Conservation (phyloP, 2,888 invertebrate species). For the Netelia melanura region DNA sequence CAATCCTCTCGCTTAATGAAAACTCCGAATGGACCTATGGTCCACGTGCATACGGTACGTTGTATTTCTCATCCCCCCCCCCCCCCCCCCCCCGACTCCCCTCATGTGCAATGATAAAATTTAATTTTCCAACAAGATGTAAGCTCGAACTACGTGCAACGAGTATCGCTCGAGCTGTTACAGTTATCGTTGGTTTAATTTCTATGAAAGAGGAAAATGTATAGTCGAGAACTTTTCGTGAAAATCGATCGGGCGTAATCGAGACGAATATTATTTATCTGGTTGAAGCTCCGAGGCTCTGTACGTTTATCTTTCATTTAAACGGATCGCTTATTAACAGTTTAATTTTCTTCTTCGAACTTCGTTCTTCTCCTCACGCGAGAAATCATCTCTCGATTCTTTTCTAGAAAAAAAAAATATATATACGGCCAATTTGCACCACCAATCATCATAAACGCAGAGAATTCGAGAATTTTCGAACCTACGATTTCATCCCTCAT, state of each 20-base stretch:
- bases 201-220: constrained; percentile 37
- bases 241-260: constrained; percentile 6
- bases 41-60: constrained; percentile 64
- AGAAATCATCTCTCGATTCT: neutral
- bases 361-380: neutral
- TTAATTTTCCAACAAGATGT: constrained; percentile 67
- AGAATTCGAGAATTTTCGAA: constrained; percentile 1
- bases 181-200: constrained; percentile 62
- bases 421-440: neutral
- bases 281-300: neutral
- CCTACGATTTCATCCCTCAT: constrained; percentile 18
- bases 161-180: constrained; percentile 41
- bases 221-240: constrained; percentile 16
- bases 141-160: constrained; percentile 63
- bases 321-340: neutral
- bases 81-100: constrained; percentile 16
- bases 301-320: constrained; percentile 29
- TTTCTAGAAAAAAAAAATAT: neutral
- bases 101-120: constrained; percentile 54
- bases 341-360: neutral
- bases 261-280: too few relatives aligned
- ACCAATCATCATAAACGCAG: neutral
- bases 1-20: constrained; percentile 67
- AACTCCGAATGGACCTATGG: constrained; percentile 66
- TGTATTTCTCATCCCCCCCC: constrained; percentile 51